Percentiles rank a stretch among this genome's conserved stretches.
Evolutionary conservation across 2,888 invertebrate genomes (phyloP).

Genomic region (Rapana venosa): DNA sequence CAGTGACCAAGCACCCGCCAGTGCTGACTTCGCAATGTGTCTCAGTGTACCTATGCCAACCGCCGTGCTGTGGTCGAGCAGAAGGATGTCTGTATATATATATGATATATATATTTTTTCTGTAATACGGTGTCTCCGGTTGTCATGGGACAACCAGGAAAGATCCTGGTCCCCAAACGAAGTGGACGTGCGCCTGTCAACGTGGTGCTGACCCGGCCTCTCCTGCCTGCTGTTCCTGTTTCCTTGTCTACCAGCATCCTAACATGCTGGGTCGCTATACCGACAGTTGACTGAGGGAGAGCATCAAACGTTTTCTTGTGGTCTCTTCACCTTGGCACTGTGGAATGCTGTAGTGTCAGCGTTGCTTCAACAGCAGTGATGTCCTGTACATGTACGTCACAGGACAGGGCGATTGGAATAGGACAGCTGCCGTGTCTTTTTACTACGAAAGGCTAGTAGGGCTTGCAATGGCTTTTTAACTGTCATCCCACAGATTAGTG

Average conservation of each 20-base stretch:
- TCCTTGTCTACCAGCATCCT: not conserved
- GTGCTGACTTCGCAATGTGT: too few species aligned
- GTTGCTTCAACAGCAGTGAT: not conserved
- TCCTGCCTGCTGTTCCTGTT: not conserved
- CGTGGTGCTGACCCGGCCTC: not conserved
- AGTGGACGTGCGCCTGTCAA: not conserved
- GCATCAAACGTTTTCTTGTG: constrained; percentile 24
- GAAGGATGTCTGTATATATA: not conserved
- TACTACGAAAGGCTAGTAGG: not conserved
- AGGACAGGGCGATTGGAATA: not conserved
- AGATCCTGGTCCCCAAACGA: not conserved
- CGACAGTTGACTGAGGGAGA: not conserved
- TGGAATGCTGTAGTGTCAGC: not conserved
- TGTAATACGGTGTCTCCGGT: not conserved
- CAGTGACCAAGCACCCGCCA: too few species aligned
- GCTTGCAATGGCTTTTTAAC: not conserved
- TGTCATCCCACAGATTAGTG: not conserved
- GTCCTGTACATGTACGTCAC: not conserved
- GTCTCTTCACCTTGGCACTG: not conserved
- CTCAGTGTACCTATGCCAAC: not conserved
- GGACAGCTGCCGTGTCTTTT: not conserved
- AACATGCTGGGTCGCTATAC: constrained; percentile 12
- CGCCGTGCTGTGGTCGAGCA: not conserved
- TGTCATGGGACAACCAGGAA: constrained; percentile 9
- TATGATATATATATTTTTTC: too few species aligned